A percentile compares a stretch with the other conserved stretches of the same genome.
Evolutionary conservation across 2,797 vertebrate genomes (phyloP).

Genomic region (Ceyx erithaca): DNA sequence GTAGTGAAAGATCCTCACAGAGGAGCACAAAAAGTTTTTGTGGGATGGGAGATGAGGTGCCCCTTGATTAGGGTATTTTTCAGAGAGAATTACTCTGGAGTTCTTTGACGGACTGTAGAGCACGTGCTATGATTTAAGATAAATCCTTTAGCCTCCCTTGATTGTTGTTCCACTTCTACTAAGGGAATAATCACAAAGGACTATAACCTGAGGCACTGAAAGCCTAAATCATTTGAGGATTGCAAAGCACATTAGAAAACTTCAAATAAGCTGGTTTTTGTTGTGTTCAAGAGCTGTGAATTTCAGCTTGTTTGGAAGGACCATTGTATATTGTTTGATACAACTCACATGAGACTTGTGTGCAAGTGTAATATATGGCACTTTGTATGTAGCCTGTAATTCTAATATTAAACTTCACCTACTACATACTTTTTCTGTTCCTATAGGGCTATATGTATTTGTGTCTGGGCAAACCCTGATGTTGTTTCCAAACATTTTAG

Average conservation of each 20-base stretch:
- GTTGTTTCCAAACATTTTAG: background rate
- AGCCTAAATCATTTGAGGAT: background rate
- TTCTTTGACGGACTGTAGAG: background rate
- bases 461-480: background rate
- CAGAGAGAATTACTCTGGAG: background rate
- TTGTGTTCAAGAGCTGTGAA: background rate
- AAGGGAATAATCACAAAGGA: background rate
- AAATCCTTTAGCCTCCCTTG: background rate
- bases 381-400: background rate
- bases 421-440: background rate
- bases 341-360: background rate
- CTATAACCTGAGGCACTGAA: background rate
- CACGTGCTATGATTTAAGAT: background rate
- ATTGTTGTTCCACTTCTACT: background rate
- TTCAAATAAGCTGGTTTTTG: background rate
- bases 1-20: background rate
- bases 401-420: background rate
- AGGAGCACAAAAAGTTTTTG: background rate
- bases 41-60: background rate
- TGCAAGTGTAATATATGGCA: background rate
- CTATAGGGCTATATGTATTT: background rate
- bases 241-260: background rate
- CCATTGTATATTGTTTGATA: background rate
- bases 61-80: background rate
- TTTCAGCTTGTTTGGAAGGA: background rate